Percentiles rank a stretch among this genome's conserved stretches.
Evolutionary conservation across 2,888 invertebrate species (phyloP).

Genomic region (Drosophila kuntzei): DNA sequence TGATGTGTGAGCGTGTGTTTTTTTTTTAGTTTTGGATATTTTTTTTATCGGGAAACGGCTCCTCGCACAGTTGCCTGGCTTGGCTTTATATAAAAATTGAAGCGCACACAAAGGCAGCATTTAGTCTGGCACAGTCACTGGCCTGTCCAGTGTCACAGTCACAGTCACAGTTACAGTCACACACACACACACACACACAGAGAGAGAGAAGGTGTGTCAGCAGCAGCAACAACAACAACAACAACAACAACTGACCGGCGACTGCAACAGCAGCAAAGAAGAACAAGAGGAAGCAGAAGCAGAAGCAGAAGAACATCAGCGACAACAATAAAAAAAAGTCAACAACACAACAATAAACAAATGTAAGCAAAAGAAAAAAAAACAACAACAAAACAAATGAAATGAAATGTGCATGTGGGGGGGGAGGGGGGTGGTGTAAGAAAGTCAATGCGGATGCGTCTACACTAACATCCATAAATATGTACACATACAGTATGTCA

Average conservation of each 20-base stretch:
- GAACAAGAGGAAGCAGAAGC: constrained; percentile 25
- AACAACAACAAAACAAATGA: no score
- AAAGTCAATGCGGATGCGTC: constrained; percentile 33
- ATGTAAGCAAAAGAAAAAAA: constrained; percentile 45
- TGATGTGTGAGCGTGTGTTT: constrained; percentile 19
- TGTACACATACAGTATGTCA: background rate
- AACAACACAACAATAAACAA: background rate
- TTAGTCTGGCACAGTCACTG: constrained; percentile 71
- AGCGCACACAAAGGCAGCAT: constrained; percentile 73
- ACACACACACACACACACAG: constrained; percentile 18
- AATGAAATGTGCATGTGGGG: constrained; percentile 7
- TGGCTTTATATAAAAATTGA: constrained; percentile 75
- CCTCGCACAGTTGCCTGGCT: constrained; percentile 55
- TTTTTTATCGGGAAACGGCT: constrained; percentile 62
- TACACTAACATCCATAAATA: background rate
- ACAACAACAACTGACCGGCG: constrained; percentile 51
- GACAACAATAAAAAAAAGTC: constrained; percentile 15
- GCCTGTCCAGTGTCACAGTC: constrained; percentile 64
- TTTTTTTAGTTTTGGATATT: constrained; percentile 32
- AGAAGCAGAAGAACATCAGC: constrained; percentile 18
- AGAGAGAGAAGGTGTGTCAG: constrained; percentile 18
- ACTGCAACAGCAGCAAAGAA: constrained; percentile 42
- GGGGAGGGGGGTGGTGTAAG: background rate
- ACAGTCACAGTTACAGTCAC: constrained; percentile 27
- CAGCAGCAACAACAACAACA: constrained; percentile 37